These are phyloP conservation scores for Euschistus heros DNA, from an alignment of 1,140 invertebrate species.

Conservation along the genomic window DNA sequence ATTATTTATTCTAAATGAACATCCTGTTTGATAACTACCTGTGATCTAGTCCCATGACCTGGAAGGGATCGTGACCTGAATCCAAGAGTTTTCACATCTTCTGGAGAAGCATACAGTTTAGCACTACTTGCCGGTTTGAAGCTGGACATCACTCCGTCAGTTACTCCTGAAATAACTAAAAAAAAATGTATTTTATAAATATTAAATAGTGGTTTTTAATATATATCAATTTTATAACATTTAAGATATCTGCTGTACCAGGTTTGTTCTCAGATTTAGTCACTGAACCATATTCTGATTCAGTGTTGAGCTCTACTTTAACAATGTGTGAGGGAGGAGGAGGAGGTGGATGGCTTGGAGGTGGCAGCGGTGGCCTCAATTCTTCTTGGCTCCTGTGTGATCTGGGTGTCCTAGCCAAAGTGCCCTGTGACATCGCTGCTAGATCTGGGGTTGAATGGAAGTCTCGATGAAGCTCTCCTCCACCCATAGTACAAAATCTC, in stretches of 20 bases:
- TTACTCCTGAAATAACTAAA: constrained; percentile 23
- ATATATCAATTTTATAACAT: background rate
- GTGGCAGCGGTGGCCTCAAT: constrained; percentile 46
- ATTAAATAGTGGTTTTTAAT: background rate
- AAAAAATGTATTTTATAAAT: background rate
- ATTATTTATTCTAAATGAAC: too few species aligned
- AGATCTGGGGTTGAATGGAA: constrained; percentile 84
- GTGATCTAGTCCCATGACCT: constrained; percentile 38
- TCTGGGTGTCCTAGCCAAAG: constrained; percentile 11
- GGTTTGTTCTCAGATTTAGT: background rate
- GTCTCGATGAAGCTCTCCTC: constrained; percentile 59
- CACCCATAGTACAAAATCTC: constrained; percentile 42
- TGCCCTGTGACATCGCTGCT: constrained; percentile 33
- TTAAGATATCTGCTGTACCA: background rate
- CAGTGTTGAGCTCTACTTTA: constrained; percentile 27
- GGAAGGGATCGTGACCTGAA: constrained; percentile 54
- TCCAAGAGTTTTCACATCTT: constrained; percentile 68
- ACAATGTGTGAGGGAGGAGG: constrained; percentile 30
- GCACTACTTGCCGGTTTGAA: constrained; percentile 73
- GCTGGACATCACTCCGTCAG: constrained; percentile 56
- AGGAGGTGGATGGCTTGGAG: constrained; percentile 31
- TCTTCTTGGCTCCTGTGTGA: constrained; percentile 65
- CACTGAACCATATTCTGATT: constrained; percentile 7
- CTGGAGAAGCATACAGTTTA: constrained; percentile 78
- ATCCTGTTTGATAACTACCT: constrained; percentile 24